phyloP scores from a whole-genome alignment of 1,140 invertebrate species.

The Saccostrea echinata region DNA sequence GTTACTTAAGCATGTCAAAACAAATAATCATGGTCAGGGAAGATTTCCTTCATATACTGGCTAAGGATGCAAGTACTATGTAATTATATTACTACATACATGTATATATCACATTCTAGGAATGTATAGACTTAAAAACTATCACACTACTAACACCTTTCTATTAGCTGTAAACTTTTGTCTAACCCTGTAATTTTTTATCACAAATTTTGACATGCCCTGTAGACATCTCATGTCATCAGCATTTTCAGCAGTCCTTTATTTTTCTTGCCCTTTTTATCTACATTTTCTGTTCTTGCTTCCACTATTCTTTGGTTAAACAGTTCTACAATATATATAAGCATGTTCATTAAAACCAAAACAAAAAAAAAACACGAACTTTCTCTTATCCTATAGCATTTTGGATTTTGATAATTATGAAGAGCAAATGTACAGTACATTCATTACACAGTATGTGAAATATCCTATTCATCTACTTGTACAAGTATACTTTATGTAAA shows the following conservation, averaged over 20 bases:
- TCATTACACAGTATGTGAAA: neutral
- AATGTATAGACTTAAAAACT: neutral
- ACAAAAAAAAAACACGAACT: too few relatives aligned
- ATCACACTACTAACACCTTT: neutral
- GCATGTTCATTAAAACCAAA: neutral
- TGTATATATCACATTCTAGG: neutral
- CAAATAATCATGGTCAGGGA: too few relatives aligned
- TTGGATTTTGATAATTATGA: too few relatives aligned
- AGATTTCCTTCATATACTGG: neutral
- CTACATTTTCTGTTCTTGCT: neutral
- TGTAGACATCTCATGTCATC: neutral
- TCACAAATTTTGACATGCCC: neutral
- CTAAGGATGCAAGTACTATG: neutral
- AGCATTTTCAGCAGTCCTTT: constrained; percentile 15
- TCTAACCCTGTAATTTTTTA: neutral
- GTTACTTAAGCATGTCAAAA: too few relatives aligned
- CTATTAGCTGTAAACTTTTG: neutral
- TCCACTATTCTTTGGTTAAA: constrained; percentile 13
- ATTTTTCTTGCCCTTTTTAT: constrained; percentile 19
- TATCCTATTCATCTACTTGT: neutral
- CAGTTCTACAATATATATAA: neutral
- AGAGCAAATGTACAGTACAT: too few relatives aligned
- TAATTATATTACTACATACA: neutral
- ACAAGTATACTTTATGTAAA: too few relatives aligned
- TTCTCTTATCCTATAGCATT: too few relatives aligned